Evolutionary conservation across 1,140 invertebrate species (phyloP), one percentile per base, ranked within the genome.

Genomic region (Drosophila murphyi): DNA sequence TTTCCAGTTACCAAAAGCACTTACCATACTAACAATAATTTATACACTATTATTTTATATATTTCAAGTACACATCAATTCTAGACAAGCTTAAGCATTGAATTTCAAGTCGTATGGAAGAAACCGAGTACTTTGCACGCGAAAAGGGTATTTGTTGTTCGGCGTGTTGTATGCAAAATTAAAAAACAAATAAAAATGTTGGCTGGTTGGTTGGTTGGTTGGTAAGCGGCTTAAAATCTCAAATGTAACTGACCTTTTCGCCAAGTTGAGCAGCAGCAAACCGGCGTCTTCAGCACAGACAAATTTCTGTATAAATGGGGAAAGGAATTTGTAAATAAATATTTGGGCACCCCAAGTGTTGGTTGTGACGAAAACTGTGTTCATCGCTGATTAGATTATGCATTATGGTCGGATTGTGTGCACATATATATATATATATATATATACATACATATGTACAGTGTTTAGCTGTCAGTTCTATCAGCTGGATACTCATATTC

Each of bases 381-480:
- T 5, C 12, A 28, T 34, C 34, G 39, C 3, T 32, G 34, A 56
- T 56, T 10, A 56, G 54, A 56, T 56, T 39, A 56, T 34, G 52
- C 2, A 55, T 32, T 32, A 10, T 51, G 10, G 20, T 20, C 20
- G 20, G 20, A 20, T 20, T 0, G 20, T 20, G 20, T 20, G 20
- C 1, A 20, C 20, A 1, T 20, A 1, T 20, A 20, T 2, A 20
- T 20, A 20, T 20, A 20, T 20, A 20, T 20, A 20, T 20, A 20
- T 1, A 20, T 20, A 20, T 20, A 20, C 1, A 20, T 20, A 20
- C 1, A 20, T 20, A 20, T 20, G 1, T 20, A 20, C 20, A 20
- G 20, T 5, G 28, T 2, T 2, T 34, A 51, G 8, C 10, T 52
- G 32, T 54, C 51, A 54, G 20, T 54, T 54, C 32, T 7, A 7